Evolutionary conservation across 2,888 invertebrate genomes (phyloP).

Genomic region (Sesia apiformis): DNA sequence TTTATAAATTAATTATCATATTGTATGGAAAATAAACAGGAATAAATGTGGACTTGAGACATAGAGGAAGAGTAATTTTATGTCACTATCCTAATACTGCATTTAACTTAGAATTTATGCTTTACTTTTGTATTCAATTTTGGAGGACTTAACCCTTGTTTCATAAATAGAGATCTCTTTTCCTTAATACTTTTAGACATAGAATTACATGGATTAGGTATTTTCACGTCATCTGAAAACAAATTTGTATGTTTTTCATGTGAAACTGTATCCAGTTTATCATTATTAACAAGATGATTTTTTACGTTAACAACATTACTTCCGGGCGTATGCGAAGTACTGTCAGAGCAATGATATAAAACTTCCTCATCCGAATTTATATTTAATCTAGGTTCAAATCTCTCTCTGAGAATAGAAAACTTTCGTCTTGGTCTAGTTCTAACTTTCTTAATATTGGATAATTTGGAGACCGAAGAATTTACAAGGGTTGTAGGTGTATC

Average conservation of each 20-base stretch:
- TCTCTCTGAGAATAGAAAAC: constrained; percentile 74
- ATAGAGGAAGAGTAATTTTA: no score
- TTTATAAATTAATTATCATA: constrained; percentile 3
- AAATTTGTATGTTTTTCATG: constrained; percentile 23
- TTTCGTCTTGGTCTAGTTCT: constrained; percentile 69
- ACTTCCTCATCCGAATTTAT: constrained; percentile 63
- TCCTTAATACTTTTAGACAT: constrained; percentile 33
- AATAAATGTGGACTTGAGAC: background rate
- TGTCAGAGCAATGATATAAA: constrained; percentile 51
- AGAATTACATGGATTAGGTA: background rate
- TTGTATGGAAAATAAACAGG: background rate
- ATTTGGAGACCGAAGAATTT: constrained; percentile 34
- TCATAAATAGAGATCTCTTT: constrained; percentile 70
- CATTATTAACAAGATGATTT: constrained; percentile 26
- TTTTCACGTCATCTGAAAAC: constrained; percentile 10
- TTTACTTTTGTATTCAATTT: constrained; percentile 66
- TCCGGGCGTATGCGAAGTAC: constrained; percentile 30
- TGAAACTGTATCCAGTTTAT: constrained; percentile 12
- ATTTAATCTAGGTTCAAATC: constrained; percentile 68
- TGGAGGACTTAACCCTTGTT: constrained; percentile 74
- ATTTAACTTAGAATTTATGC: constrained; percentile 38
- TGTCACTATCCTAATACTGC: background rate
- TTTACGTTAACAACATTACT: constrained; percentile 32
- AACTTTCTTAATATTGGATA: constrained; percentile 49
- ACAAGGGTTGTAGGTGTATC: constrained; percentile 32